Evolutionary conservation across 2,888 invertebrate genomes (phyloP).

Genomic region (Limnephilus lunatus): DNA sequence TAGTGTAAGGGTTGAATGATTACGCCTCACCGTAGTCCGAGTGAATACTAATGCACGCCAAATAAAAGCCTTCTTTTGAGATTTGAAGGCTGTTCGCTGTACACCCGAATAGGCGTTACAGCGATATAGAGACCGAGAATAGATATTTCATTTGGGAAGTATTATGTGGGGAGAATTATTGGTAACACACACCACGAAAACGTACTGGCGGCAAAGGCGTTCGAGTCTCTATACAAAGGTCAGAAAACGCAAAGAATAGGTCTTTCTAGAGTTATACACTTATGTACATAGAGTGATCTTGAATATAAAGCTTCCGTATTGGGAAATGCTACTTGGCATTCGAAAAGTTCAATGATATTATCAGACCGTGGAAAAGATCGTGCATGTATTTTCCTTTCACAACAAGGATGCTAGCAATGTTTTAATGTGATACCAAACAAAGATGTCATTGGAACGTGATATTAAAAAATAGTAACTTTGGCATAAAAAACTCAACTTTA

Average conservation of each 20-base stretch:
- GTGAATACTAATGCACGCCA: conserved; percentile 60
- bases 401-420: neutral
- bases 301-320: neutral
- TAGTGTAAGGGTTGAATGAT: conserved; percentile 61
- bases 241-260: neutral
- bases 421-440: too few relatives aligned
- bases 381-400: neutral
- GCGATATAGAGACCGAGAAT: neutral
- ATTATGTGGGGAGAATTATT: neutral
- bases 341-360: neutral
- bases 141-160: neutral
- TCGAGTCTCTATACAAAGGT: neutral
- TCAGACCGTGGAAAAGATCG: neutral
- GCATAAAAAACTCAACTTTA: too few relatives aligned
- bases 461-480: too few relatives aligned
- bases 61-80: conserved; percentile 31
- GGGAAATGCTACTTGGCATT: neutral
- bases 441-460: too few relatives aligned
- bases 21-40: conserved; percentile 52
- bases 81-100: neutral
- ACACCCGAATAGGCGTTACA: neutral
- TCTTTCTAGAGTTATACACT: neutral
- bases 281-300: neutral
- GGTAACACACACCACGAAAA: neutral
- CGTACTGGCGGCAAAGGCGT: neutral